Evolutionary conservation across 2,113 vertebrate genomes (phyloP), one percentile per base, ranked within the genome.

Genomic region (Protobothrops flavoviridis): DNA sequence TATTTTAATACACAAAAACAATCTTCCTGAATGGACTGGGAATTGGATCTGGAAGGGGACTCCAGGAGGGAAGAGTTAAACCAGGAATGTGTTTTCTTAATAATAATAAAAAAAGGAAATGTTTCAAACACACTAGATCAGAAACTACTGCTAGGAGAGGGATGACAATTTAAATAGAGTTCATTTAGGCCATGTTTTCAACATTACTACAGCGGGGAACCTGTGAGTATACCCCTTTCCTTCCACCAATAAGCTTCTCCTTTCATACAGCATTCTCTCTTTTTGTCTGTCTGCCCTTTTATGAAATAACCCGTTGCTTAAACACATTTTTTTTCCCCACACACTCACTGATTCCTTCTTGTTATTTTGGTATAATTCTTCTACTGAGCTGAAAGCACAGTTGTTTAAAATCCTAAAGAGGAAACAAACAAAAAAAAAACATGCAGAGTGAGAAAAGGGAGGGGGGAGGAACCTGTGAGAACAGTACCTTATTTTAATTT

Each of bases 401-500:
- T 74, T 17, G 15, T 81, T 53, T 33, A 12, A 12, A 94, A 95
- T 95, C 48, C 52, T 39, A 61, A 23, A 86, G 55, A 45, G 8
- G 33, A 87, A 94, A 92, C 92, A 59, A 20, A 0, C 13, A 29
- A 10, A 12, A 13, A n/a, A 26, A 24, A 26, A 4, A 5, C 12
- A 8, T 81, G n/a, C 33, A 39, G 0, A 81, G 69, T 39, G n/a
- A 39, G 17, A 9, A 21, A 20, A 20, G 5, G n/a, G 13, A 2
- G 26, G 1, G 26, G 15, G 6, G n/a, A 3, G n/a, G n/a, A 74
- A 33, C 21, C 87, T 24, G 92, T 93, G 93, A 92, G 95, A 95
- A 97, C 92, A 85, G 0, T 2, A 86, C 92, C 92, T 93, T 20
- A 15, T 89, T 81, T 59, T 29, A 52, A 89, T 69, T 88, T 89